These are phyloP conservation scores for Rhabdophis nuchalis DNA, from an alignment of 2,797 vertebrate species.

Conservation along the genomic window DNA sequence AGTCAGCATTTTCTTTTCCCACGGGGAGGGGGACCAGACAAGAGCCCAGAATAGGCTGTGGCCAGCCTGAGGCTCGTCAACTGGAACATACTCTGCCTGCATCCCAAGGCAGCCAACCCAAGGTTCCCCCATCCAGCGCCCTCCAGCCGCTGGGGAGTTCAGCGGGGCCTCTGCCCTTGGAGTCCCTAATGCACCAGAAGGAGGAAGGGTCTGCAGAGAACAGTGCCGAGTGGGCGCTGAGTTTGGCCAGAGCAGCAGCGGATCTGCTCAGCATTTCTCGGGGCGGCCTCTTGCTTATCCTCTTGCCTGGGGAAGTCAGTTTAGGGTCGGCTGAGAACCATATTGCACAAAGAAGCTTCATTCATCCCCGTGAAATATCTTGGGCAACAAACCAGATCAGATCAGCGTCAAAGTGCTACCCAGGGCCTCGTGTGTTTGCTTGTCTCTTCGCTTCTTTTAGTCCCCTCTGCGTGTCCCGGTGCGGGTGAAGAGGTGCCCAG, in stretches of 20 bases:
- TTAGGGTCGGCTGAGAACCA: neutral
- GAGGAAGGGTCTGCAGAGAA: neutral
- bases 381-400: neutral
- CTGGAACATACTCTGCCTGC: neutral
- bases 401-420: neutral
- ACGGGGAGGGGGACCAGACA: neutral
- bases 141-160: neutral
- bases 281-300: neutral
- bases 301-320: neutral
- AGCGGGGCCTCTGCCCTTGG: neutral
- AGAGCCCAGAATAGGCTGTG: neutral
- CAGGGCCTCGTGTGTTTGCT: neutral
- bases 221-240: neutral
- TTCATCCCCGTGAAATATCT: neutral
- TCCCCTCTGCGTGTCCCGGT: neutral
- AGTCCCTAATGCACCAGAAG: neutral
- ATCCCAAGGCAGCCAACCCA: neutral
- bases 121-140: neutral
- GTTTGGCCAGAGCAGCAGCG: neutral
- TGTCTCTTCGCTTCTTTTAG: neutral
- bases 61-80: neutral
- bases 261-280: neutral
- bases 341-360: neutral
- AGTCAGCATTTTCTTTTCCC: neutral
- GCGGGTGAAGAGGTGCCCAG: neutral